Evolutionary conservation across 2,797 vertebrate genomes (phyloP).

Genomic region (Poliocrania exsul): DNA sequence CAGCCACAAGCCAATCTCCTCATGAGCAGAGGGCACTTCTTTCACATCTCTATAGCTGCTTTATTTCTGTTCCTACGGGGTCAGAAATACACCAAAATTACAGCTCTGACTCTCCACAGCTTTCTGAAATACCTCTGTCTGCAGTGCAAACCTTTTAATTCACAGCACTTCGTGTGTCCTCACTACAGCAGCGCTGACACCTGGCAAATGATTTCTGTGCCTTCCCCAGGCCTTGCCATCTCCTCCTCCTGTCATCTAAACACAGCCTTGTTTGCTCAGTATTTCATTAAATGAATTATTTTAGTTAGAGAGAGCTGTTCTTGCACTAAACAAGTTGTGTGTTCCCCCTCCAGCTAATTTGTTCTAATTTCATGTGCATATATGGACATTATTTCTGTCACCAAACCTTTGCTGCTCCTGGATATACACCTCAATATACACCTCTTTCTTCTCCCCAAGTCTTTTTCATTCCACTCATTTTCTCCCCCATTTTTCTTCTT

Average conservation of each 20-base stretch:
- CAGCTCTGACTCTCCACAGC: neutral
- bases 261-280: neutral
- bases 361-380: neutral
- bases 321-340: neutral
- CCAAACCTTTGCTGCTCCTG: neutral
- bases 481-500: neutral
- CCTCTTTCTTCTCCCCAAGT: neutral
- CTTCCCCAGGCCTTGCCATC: neutral
- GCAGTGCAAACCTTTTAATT: neutral
- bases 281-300: neutral
- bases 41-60: neutral
- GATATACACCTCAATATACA: neutral
- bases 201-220: neutral
- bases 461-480: neutral
- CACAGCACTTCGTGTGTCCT: neutral
- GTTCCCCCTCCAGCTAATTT: neutral
- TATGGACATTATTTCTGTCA: neutral
- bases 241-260: neutral
- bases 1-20: neutral
- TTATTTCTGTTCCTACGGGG: neutral
- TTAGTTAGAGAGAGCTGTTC: neutral
- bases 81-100: conserved; percentile 18
- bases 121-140: neutral
- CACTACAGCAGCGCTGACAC: neutral
- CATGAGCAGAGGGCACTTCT: neutral